Base-by-base conservation (phyloP, 2,888 invertebrate species). In the Tenthredo amoena region DNA sequence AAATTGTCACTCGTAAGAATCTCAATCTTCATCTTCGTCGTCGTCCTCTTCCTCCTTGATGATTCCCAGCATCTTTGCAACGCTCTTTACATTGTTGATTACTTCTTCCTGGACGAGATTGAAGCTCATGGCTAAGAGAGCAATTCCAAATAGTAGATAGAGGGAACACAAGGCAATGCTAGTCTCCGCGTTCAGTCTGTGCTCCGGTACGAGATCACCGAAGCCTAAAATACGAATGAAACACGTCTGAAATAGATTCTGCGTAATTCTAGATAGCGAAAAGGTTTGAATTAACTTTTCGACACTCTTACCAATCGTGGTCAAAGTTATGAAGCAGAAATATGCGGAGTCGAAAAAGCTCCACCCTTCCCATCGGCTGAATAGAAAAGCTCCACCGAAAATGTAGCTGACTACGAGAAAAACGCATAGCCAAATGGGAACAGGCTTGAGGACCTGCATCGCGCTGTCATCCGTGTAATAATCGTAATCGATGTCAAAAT, bases 21-120 rank as follows among this genome's bases (percentile, higher is more conserved):
- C 62, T 86, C 76, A 88, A 50, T 94, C 95, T 4, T 95, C 95
- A 21, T 95, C 95, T 10, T 95, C 95, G 65, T 96, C 96, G 68
- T 96, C 96, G 55, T 95, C 95, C 72, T 95, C 94, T 34, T 96
- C 95, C 86, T 97, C 96, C 92, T 98, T 98, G 89, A 98, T 96
- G 92, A 98, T 98, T 71, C 98, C 98, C 85, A 98, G 95, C 86
- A 96, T 96, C 89, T 97, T 97, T 34, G 98, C 98, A 10, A 98
- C 96, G 86, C 96, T 96, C 90, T 98, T 98, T 6, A 98, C 98
- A 91, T 97, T 97, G 86, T 96, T 97, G 87, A 98, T 97, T 12
- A 98, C 98, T 93, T 98, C 98, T 92, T 98, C 98, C 93, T 98
- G 99, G 72, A 99, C 98, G 91, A 99, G 94, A 95, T 99, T 99